A percentile compares a stretch with the other conserved stretches of the same genome.
Conservation (phyloP, 2,888 invertebrate genomes). For the Papilio gigon region DNA sequence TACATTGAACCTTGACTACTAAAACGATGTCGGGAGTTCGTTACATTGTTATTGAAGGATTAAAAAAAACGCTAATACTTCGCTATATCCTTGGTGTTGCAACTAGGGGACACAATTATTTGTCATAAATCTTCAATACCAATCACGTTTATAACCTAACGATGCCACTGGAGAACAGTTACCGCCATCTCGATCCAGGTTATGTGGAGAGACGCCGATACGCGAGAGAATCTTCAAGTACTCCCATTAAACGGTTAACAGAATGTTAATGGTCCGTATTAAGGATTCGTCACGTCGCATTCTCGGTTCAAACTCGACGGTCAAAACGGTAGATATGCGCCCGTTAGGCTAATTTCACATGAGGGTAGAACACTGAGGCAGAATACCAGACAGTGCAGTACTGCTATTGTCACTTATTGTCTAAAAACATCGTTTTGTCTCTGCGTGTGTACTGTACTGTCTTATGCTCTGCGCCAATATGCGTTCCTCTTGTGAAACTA, state of each 20-base stretch:
- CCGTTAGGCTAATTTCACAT: conserved; percentile 11
- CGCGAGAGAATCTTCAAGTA: conserved; percentile 21
- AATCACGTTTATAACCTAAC: not conserved
- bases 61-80: too few species aligned
- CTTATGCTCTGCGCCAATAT: not conserved
- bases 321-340: conserved; percentile 23
- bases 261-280: conserved; percentile 14
- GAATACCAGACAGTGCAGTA: conserved; percentile 59
- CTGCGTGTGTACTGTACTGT: not conserved
- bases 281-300: conserved; percentile 18
- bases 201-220: conserved; percentile 3
- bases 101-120: too few species aligned
- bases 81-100: too few species aligned
- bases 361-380: conserved; percentile 48
- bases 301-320: not conserved
- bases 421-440: not conserved
- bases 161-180: conserved; percentile 5
- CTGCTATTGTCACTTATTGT: not conserved
- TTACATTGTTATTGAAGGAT: too few species aligned
- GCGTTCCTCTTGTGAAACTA: not conserved
- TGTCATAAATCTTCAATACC: not conserved
- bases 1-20: not conserved
- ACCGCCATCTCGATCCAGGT: conserved; percentile 17
- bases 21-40: not conserved
- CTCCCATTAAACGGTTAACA: conserved; percentile 23